These are phyloP conservation scores for Anguilla pacifica DNA, from an alignment of 2,797 vertebrate species.

Conservation along the genomic window DNA sequence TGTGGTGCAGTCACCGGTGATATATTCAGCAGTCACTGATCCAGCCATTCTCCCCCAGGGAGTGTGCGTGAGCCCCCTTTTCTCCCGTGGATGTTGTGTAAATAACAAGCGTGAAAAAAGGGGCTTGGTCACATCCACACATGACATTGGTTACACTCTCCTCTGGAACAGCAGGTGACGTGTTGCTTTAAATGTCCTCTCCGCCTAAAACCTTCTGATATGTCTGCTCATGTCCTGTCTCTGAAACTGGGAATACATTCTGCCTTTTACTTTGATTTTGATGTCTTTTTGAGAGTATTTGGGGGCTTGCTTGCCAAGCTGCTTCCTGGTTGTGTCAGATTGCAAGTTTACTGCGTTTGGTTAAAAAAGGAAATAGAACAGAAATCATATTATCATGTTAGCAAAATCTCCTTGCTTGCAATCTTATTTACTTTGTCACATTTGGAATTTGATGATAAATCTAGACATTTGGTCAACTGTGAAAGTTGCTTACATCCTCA, in stretches of 20 bases:
- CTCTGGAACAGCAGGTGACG: slow-evolving; percentile 48
- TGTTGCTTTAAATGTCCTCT: slow-evolving; percentile 36
- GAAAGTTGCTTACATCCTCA: not conserved
- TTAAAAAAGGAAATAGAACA: slow-evolving; percentile 3
- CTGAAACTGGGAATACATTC: slow-evolving; percentile 13
- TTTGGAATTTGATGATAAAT: slow-evolving; percentile 18
- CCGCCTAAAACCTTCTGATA: slow-evolving; percentile 20
- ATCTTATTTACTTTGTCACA: slow-evolving; percentile 5
- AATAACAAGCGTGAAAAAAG: slow-evolving; percentile 66
- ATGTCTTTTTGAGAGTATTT: slow-evolving; percentile 30
- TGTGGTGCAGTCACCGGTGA: slow-evolving; percentile 47
- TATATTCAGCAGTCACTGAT: slow-evolving; percentile 64
- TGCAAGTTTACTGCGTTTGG: not conserved
- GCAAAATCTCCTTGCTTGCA: not conserved
- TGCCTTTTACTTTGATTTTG: slow-evolving; percentile 21
- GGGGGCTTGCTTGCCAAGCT: not conserved
- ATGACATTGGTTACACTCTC: slow-evolving; percentile 62
- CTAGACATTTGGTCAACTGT: not conserved
- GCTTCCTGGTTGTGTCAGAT: not conserved
- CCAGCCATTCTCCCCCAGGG: slow-evolving; percentile 59
- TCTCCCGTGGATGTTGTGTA: slow-evolving; percentile 55
- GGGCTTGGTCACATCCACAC: slow-evolving; percentile 60
- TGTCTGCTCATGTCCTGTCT: slow-evolving; percentile 8
- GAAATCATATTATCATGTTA: slow-evolving; percentile 7
- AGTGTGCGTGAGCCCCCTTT: slow-evolving; percentile 56